Base-by-base conservation (phyloP, 2,797 vertebrate genomes). In the Rhodeus uyekii region DNA sequence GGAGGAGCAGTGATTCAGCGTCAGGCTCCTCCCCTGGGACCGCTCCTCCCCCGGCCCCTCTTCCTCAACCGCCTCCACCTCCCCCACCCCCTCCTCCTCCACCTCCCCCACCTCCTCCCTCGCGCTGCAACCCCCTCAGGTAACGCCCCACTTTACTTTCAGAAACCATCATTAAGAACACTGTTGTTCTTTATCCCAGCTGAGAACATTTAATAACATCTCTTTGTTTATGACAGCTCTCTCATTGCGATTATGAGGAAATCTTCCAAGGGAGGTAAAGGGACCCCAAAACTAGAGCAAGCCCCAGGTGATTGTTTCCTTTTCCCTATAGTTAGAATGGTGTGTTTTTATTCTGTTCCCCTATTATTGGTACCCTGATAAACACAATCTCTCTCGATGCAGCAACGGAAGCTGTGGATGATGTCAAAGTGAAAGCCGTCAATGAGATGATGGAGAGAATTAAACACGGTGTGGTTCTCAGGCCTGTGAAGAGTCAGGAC, bases 361-460 rank as follows among this genome's bases (percentile, higher is more conserved):
- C n/a, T 81, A 14, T 64, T 29, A 44, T 65, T 42, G 8, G 7
- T 12, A 5, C 14, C 32, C 5, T 55, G 34, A 73, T 46, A 36
- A 13, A 60, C 53, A 5, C 29, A n/a, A 19, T 44, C 34, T 60
- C 29, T n/a, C 42, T 73, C 2, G n/a, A 34, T 58, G 50, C 76
- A 93, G 93, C 81, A 5, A 86, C 78, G 12, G 92, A 92, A 74
- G 93, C 89, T 0, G 87, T 76, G 53, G 90, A 94, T 4, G 93
- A 95, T 2, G 94, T 95, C 78, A 95, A 95, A 86, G 91, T 92
- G 80, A 95, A 95, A 89, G 95, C 95, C 0, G 94, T 95, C 77
- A 95, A 95, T 55, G 95, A 95, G 90, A 95, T 95, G 95, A 95
- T 95, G 95, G 95, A 95, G 88, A 90, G 95, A 73, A 95, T 95